Base-by-base conservation (phyloP, 2,113 vertebrate genomes). In the Toxotes chatareus region DNA sequence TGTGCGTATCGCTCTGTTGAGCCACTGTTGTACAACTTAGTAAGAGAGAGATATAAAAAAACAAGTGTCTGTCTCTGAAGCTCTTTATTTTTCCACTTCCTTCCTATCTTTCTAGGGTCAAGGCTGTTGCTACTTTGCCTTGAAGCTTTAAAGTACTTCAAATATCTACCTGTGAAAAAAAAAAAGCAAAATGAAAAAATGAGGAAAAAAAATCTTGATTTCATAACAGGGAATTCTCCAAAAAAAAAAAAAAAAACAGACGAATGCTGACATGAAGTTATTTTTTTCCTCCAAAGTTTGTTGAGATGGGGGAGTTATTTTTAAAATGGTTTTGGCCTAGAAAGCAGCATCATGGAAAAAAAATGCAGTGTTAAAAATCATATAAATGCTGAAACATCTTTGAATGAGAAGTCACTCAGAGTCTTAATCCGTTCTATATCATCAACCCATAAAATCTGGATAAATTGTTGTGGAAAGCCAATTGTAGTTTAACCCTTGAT, bases 101-200 rank as follows among this genome's bases (percentile, higher is more conserved):
- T 73, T 64, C 70, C 21, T 44, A 53, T 42, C 0, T 34, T 17
- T 75, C 19, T 23, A n/a, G 56, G 85, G 71, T 76, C 78, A 79
- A 64, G 31, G 47, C 69, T 71, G 68, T 47, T 59, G 36, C 38
- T 32, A 49, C 31, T 72, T 10, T 5, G 40, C 46, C 51, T 66
- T 36, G 69, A 61, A 55, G 62, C 38, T 44, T 77, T 32, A n/a
- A 53, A 75, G 36, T 42, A 64, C 44, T 80, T 75, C 14, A 46
- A 34, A 53, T 12, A 13, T 68, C 36, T 57, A 40, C 31, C 61
- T 27, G 27, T 27, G 14, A 61, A 21, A 51, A 42, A 38, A 38
- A 68, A 56, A 81, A 60, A 16, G 19, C 4, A 40, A 64, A 64
- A 46, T 12, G 4, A 31, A 83, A 51, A 51, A 21, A 27, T 27